Percentiles rank a stretch among this genome's conserved stretches.
phyloP scores from a whole-genome alignment of 2,113 vertebrate genomes.

The Catagonus wagneri region DNA sequence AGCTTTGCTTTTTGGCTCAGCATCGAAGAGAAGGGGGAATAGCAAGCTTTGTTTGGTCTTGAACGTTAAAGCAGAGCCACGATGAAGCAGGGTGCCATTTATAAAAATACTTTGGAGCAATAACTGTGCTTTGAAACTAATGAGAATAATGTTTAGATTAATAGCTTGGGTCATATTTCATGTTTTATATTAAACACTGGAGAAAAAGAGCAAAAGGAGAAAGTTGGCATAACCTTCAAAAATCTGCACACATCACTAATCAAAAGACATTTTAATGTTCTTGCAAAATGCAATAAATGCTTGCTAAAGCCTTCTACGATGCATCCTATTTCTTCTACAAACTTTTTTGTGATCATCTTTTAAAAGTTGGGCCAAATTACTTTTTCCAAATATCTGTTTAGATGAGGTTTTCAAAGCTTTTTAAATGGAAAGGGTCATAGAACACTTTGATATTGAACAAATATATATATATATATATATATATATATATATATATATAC shows the following conservation, averaged over 20 bases:
- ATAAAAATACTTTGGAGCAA: conserved; percentile 56
- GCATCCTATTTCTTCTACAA: neutral
- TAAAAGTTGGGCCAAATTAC: neutral
- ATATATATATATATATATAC: too few relatives aligned
- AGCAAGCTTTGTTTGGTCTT: conserved; percentile 37
- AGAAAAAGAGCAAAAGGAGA: conserved; percentile 34
- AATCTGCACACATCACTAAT: conserved; percentile 4
- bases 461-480: too few relatives aligned
- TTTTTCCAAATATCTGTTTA: neutral
- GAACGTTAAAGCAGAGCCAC: conserved; percentile 29
- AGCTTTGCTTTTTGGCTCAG: conserved; percentile 13
- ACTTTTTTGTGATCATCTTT: conserved; percentile 9
- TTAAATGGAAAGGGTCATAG: neutral
- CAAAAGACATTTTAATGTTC: conserved; percentile 55
- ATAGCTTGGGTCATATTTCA: conserved; percentile 61
- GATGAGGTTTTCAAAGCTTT: neutral
- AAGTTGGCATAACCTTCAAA: conserved; percentile 53
- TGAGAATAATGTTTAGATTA: conserved; percentile 73
- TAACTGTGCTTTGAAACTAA: conserved; percentile 68
- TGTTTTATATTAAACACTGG: conserved; percentile 59
- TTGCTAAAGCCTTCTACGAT: neutral
- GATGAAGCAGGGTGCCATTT: conserved; percentile 46
- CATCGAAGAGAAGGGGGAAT: neutral
- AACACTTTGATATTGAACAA: neutral
- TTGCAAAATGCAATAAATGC: conserved; percentile 24